Evolutionary conservation across 2,888 invertebrate genomes (phyloP).

Genomic region (Hypsopygia costalis): DNA sequence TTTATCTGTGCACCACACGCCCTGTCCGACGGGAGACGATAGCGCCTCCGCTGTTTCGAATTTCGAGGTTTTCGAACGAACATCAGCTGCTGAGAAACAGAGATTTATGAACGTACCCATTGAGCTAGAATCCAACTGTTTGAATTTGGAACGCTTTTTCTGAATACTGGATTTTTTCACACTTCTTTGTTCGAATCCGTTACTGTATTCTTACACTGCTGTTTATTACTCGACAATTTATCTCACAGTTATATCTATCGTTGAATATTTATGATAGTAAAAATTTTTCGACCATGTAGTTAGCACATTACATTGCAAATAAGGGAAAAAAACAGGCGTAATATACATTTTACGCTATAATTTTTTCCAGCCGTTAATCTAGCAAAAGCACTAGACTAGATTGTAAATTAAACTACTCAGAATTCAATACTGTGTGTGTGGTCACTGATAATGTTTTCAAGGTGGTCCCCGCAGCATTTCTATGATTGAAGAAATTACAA

Average conservation of each 20-base stretch:
- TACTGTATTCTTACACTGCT: background rate
- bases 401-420: background rate
- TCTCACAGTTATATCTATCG: background rate
- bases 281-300: background rate
- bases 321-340: background rate
- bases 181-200: constrained; percentile 17
- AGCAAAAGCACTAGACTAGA: background rate
- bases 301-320: background rate
- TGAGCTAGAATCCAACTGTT: constrained; percentile 65
- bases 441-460: background rate
- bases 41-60: constrained; percentile 60
- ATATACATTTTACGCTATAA: background rate
- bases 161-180: constrained; percentile 24
- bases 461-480: background rate
- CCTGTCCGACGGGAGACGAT: constrained; percentile 55
- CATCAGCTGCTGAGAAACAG: constrained; percentile 73
- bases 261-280: background rate
- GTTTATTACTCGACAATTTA: background rate
- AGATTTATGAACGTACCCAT: constrained; percentile 73
- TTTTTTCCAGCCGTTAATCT: background rate
- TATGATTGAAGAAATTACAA: background rate
- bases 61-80: constrained; percentile 44
- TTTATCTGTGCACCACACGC: constrained; percentile 77
- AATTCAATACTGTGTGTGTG: background rate
- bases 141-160: constrained; percentile 52